Percentiles rank a stretch among this genome's conserved stretches.
phyloP scores from a whole-genome alignment of 1,140 invertebrate species.

The Pseudomyrmex gracilis region DNA sequence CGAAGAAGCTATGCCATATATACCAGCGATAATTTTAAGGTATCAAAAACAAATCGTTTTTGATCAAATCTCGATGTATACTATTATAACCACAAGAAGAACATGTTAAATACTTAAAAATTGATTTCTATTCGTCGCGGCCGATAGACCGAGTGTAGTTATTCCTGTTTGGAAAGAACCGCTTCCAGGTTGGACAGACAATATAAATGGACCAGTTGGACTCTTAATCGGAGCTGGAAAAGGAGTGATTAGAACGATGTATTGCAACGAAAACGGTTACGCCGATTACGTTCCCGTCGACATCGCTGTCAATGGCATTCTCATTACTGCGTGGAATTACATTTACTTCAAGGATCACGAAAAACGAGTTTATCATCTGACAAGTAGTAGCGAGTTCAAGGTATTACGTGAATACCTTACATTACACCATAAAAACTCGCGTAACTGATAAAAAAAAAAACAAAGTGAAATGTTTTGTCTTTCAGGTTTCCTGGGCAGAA shows the following conservation, averaged over 20 bases:
- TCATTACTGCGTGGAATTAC: slow-evolving; percentile 88
- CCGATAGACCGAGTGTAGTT: slow-evolving; percentile 85
- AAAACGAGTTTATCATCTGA: slow-evolving; percentile 89
- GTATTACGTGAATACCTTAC: slow-evolving; percentile 78
- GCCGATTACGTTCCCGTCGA: slow-evolving; percentile 96
- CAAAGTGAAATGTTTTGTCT: slow-evolving; percentile 34
- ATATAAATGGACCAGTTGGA: slow-evolving; percentile 95
- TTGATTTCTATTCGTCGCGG: neutral
- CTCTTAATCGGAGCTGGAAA: slow-evolving; percentile 92
- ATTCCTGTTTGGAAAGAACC: slow-evolving; percentile 93
- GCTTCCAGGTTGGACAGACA: slow-evolving; percentile 96
- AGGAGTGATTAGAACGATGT: slow-evolving; percentile 94
- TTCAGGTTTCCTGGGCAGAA: slow-evolving; percentile 92
- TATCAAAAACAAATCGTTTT: slow-evolving; percentile 78
- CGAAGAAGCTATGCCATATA: slow-evolving; percentile 89
- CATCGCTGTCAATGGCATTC: slow-evolving; percentile 89
- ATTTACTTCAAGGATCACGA: slow-evolving; percentile 80
- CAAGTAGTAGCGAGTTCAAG: slow-evolving; percentile 92
- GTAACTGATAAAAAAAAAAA: neutral
- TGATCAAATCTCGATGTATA: neutral
- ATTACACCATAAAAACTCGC: too few relatives aligned
- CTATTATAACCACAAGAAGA: neutral
- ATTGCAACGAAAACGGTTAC: slow-evolving; percentile 90
- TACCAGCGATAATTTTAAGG: slow-evolving; percentile 95
- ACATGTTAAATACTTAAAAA: neutral